Base-by-base conservation (phyloP, 2,797 vertebrate genomes). In the Anguilla obscura region DNA sequence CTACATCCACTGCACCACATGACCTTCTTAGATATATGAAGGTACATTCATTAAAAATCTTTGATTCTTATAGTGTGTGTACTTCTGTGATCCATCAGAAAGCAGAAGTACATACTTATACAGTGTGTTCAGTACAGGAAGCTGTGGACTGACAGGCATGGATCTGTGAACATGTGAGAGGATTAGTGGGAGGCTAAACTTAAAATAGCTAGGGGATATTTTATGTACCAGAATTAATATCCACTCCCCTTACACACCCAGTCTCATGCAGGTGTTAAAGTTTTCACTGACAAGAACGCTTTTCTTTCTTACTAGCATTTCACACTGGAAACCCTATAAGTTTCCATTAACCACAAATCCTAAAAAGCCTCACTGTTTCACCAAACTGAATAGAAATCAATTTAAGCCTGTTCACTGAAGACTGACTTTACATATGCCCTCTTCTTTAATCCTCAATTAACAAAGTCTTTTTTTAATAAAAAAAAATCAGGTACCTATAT, bases 181-280 rank as follows among this genome's bases (percentile, higher is more conserved):
- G 79, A 50, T 48, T 82, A 50, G 27, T 48, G 45, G 79, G 45
- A n/a, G 79, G 40, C 45, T 82, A n/a, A 21, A n/a, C 79, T 82
- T 82, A 5, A 82, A 82, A 82, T 82, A 82, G 45, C 79, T 50
- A n/a, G 10, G 79, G 40, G 76, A 36, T 80, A 7, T 82, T 82
- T 82, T 2, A 82, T 50, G 76, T 6, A n/a, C 3, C 45, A 82
- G 45, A 24, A 48, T 82, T 45, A 82, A 82, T 1, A 21, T n/a
- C 21, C 79, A 50, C 79, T 3, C 33, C 74, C 69, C 33, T 12
- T 40, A 3, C 10, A 76, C 33, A 40, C 79, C 79, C 79, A n/a
- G 8, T 82, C 21, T 21, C 45, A 82, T 10, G 9, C 40, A 48
- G 24, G 45, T 27, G 79, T n/a, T 21, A 82, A 45, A 82, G 79